These are phyloP conservation scores for Periplaneta americana DNA, from an alignment of 1,140 invertebrate genomes.

Conservation along the genomic window DNA sequence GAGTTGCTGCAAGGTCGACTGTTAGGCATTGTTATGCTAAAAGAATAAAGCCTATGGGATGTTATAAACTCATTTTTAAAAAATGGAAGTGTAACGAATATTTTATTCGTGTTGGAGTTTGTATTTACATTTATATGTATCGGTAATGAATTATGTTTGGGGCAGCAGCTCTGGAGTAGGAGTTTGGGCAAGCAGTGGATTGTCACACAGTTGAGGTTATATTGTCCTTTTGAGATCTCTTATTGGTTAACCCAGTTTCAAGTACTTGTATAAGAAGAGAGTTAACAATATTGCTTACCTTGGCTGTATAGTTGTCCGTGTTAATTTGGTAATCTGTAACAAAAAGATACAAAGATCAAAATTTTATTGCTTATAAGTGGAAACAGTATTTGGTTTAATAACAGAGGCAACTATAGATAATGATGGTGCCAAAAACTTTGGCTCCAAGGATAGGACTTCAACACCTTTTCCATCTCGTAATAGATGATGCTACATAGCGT, in stretches of 20 bases:
- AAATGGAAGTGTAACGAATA: not conserved
- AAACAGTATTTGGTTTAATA: too few relatives aligned
- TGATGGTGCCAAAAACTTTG: too few relatives aligned
- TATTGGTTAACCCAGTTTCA: not conserved
- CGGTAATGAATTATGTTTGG: not conserved
- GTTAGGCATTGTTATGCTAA: not conserved
- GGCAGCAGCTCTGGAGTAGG: not conserved
- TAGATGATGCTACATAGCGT: too few relatives aligned
- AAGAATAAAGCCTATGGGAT: not conserved
- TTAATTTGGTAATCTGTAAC: too few relatives aligned
- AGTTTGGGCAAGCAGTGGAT: not conserved
- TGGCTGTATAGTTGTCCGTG: too few relatives aligned
- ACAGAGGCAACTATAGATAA: too few relatives aligned
- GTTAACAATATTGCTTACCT: too few relatives aligned
- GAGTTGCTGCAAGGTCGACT: conserved; percentile 24
- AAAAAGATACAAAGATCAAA: too few relatives aligned
- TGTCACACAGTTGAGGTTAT: not conserved
- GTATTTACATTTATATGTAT: conserved; percentile 2
- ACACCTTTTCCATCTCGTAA: too few relatives aligned
- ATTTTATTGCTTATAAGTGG: too few relatives aligned
- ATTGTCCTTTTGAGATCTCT: not conserved
- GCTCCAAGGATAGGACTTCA: too few relatives aligned
- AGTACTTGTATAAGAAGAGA: too few relatives aligned
- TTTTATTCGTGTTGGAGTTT: not conserved
- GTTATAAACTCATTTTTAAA: not conserved